A percentile compares a stretch with the other conserved stretches of the same genome.
phyloP scores from a whole-genome alignment of 2,888 invertebrate genomes.

The Julus scanicus region DNA sequence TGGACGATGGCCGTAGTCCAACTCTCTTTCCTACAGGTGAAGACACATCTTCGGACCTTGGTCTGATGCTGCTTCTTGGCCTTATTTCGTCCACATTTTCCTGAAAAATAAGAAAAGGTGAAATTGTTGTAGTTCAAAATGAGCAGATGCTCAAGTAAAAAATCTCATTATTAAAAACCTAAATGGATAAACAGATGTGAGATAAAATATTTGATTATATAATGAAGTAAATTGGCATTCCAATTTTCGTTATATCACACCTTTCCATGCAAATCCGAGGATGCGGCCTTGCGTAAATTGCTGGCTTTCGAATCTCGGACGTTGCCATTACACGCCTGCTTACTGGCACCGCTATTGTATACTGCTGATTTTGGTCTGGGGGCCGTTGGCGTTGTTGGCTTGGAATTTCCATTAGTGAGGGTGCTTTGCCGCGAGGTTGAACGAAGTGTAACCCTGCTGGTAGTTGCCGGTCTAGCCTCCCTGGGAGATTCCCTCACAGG shows the following conservation, averaged over 20 bases:
- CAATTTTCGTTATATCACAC: background rate
- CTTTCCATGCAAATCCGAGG: constrained; percentile 49
- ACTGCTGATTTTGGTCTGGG: constrained; percentile 48
- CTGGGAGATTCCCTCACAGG: background rate
- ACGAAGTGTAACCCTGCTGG: background rate
- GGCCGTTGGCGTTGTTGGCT: constrained; percentile 9
- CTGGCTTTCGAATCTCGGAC: constrained; percentile 44
- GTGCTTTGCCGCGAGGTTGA: background rate
- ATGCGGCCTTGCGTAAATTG: constrained; percentile 36
- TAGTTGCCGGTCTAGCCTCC: background rate
- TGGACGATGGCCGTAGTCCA: background rate
- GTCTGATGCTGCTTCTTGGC: background rate
- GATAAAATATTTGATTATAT: background rate
- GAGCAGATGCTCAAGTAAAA: background rate
- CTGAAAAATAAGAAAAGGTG: background rate
- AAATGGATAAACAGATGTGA: background rate
- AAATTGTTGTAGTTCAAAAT: too few relatives aligned
- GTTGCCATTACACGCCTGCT: background rate
- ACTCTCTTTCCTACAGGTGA: background rate
- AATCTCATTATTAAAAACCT: background rate
- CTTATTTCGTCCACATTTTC: constrained; percentile 38
- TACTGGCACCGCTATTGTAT: background rate
- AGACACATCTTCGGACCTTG: constrained; percentile 46
- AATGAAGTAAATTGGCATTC: background rate
- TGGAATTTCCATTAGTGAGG: constrained; percentile 10